Percentiles rank a stretch among this genome's conserved stretches.
Evolutionary conservation across 2,888 invertebrate genomes (phyloP).

Genomic region (Drosophila demipolita): DNA sequence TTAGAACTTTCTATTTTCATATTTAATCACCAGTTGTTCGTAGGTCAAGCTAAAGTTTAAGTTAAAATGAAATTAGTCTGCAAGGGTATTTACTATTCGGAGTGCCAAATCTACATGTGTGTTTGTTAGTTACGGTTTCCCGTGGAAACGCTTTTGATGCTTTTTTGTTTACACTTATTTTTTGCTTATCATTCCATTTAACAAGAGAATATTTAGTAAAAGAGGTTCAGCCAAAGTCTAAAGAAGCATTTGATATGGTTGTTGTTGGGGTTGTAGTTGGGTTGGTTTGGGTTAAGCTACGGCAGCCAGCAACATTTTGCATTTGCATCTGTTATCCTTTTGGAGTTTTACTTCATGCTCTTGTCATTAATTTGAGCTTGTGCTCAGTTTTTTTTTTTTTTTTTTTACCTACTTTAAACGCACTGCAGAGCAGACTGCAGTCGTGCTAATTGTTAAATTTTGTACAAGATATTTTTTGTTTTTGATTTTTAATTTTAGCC

Average conservation of each 20-base stretch:
- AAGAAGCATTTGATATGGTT: slow-evolving; percentile 51
- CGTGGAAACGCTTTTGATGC: neutral
- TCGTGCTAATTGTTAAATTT: slow-evolving; percentile 52
- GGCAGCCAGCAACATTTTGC: slow-evolving; percentile 44
- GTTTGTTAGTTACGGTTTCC: slow-evolving; percentile 6
- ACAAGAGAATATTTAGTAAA: slow-evolving; percentile 18
- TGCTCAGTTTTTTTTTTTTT: slow-evolving; percentile 39
- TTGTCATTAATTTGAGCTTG: slow-evolving; percentile 37
- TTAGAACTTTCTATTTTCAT: neutral
- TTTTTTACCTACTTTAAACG: slow-evolving; percentile 71
- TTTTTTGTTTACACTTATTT: slow-evolving; percentile 1
- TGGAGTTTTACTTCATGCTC: slow-evolving; percentile 64
- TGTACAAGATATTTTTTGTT: slow-evolving; percentile 64
- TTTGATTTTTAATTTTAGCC: slow-evolving; percentile 44
- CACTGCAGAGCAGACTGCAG: slow-evolving; percentile 49
- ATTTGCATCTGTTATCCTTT: slow-evolving; percentile 40
- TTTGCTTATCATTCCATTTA: slow-evolving; percentile 25
- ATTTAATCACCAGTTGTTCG: neutral
- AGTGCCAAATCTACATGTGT: slow-evolving; percentile 13
- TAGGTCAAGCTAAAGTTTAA: neutral
- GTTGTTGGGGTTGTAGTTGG: slow-evolving; percentile 16
- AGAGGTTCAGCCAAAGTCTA: slow-evolving; percentile 79
- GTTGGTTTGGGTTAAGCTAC: slow-evolving; percentile 33
- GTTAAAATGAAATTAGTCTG: neutral
- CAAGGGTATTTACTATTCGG: slow-evolving; percentile 35